These are phyloP conservation scores for Rhamnusium bicolor DNA, from an alignment of 2,888 invertebrate species.

Conservation along the genomic window DNA sequence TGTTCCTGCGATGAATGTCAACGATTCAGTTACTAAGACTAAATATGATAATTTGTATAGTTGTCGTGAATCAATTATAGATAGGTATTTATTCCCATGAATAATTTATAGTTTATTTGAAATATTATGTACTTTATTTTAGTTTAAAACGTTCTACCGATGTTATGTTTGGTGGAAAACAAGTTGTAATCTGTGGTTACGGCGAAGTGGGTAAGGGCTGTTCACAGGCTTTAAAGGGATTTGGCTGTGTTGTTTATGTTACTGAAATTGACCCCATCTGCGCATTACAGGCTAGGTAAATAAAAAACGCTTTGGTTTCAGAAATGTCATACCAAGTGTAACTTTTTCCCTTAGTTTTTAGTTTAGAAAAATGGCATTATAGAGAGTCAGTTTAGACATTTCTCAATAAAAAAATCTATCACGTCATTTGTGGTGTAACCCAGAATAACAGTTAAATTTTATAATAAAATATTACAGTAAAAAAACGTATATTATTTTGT, in stretches of 20 bases:
- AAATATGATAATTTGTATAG: conserved; percentile 98
- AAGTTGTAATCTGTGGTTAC: conserved; percentile 96
- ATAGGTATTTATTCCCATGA: conserved; percentile 75
- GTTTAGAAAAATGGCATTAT: too few relatives aligned
- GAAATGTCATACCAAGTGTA: too few relatives aligned
- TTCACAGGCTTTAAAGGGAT: conserved; percentile 93
- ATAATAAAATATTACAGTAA: too few relatives aligned
- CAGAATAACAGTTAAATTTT: too few relatives aligned
- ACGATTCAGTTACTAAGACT: conserved; percentile 98
- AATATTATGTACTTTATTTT: conserved; percentile 34
- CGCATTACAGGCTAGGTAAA: conserved; percentile 92
- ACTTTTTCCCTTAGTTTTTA: too few relatives aligned
- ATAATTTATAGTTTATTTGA: conserved; percentile 9
- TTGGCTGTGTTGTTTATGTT: conserved; percentile 93
- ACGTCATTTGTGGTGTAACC: too few relatives aligned
- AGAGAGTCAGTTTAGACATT: too few relatives aligned
- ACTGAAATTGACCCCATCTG: conserved; percentile 99
- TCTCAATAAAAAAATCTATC: too few relatives aligned
- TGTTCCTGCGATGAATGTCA: conserved; percentile 98
- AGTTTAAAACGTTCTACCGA: conserved; percentile 90
- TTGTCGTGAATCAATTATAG: conserved; percentile 92
- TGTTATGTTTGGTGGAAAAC: conserved; percentile 98
- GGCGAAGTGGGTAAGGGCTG: conserved; percentile 99
- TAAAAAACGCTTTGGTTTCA: too few relatives aligned
- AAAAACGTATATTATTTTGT: too few relatives aligned